A percentile compares a stretch with the other conserved stretches of the same genome.
Conservation (phyloP, 2,888 invertebrate species). For the Lacanobia oleracea region DNA sequence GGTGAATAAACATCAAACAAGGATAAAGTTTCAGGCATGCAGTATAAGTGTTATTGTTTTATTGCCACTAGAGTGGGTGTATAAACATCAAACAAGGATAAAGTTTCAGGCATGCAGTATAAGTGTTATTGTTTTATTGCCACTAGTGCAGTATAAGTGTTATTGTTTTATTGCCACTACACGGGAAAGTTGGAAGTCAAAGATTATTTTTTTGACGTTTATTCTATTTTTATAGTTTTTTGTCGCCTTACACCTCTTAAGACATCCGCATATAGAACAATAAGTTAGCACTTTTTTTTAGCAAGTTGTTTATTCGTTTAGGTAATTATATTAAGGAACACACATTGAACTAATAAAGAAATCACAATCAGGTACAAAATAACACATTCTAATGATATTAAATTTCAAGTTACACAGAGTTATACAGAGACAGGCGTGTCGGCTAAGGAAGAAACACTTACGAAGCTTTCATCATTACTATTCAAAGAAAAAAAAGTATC, state of each 20-base stretch:
- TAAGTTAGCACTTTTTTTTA: background rate
- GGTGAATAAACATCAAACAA: too few species aligned
- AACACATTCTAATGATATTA: background rate
- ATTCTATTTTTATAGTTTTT: conserved; percentile 6
- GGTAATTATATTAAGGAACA: background rate
- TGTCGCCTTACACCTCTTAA: too few species aligned
- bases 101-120: background rate
- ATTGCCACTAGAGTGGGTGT: background rate
- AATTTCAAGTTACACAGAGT: too few species aligned
- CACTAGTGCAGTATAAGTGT: too few species aligned
- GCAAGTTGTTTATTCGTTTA: background rate
- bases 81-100: background rate
- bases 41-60: background rate
- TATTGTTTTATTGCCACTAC: too few species aligned
- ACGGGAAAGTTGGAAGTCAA: background rate
- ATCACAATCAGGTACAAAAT: background rate
- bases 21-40: background rate
- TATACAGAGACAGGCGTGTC: too few species aligned
- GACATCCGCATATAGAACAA: too few species aligned
- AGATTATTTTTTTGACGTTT: conserved; percentile 1
- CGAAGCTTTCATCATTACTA: too few species aligned
- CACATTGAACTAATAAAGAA: background rate
- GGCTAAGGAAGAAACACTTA: too few species aligned
- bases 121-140: conserved; percentile 1
- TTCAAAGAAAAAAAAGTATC: too few species aligned